Evolutionary conservation across 2,888 invertebrate species (phyloP), one percentile per base, ranked within the genome.

Genomic region (Metacarcinus magister): DNA sequence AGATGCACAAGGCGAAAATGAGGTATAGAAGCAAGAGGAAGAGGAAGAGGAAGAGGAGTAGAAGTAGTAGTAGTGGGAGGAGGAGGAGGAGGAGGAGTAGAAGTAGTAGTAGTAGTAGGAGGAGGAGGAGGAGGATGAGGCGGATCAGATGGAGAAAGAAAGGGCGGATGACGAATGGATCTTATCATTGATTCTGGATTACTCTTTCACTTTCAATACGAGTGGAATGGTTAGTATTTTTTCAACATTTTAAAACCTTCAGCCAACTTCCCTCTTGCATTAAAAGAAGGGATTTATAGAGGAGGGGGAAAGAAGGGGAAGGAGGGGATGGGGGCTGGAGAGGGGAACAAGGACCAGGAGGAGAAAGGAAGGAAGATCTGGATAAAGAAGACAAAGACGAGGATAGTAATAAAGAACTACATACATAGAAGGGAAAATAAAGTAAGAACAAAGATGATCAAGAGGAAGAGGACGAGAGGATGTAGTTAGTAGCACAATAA

Each of bases 321-420:
- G 5, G 28, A 75, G 28, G 75, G 5, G 28, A 28, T 28, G 23
- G 23, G 67, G 23, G 19, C 3, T 13, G 7, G 19, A 67, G 67
- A 67, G 3, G 48, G 48, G 48, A 48, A 8, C 48, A 48, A 48
- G 48, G 48, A 48, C 28, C 5, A 75, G 54, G 92, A 92, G 92
- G 54, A 54, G 54, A 48, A 92, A 48, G 39, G 54, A 48, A 92
- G 92, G 54, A 54, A 32, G 92, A 92, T 46, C 28, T 32, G 54
- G 92, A 92, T 46, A 32, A 54, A 32, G 92, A 92, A 48, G 54
- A 54, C 28, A 48, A 92, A 48, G 54, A 54, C 28, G 92, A 92
- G 92, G 54, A 54, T n/a, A n/a, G n/a, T n/a, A n/a, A n/a, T n/a
- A n/a, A n/a, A n/a, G n/a, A n/a, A n/a, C n/a, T n/a, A n/a, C n/a